Percentiles rank a stretch among this genome's conserved stretches.
phyloP scores from a whole-genome alignment of 2,113 vertebrate genomes.

The Garra rufa region DNA sequence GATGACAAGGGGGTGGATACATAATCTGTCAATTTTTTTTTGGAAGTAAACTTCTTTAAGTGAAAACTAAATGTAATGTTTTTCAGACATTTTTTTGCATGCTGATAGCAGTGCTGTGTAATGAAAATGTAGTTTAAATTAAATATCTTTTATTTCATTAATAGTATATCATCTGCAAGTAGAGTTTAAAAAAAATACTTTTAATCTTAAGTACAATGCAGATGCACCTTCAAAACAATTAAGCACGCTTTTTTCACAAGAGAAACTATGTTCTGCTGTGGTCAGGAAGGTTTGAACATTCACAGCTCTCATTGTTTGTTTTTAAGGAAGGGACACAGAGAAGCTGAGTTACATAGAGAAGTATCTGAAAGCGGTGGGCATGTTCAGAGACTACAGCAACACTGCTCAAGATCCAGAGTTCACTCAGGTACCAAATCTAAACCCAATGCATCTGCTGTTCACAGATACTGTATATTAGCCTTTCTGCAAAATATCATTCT shows the following conservation, averaged over 20 bases:
- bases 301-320: background rate
- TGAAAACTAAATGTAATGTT: no score
- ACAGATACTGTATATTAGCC: background rate
- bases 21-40: no score
- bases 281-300: background rate
- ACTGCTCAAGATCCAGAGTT: conserved; percentile 89
- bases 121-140: background rate
- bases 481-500: no score
- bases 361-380: conserved; percentile 88
- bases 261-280: background rate
- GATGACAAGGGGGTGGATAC: no score
- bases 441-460: background rate
- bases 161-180: background rate
- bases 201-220: background rate
- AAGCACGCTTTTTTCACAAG: background rate
- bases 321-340: conserved; percentile 85
- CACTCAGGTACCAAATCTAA: conserved; percentile 80
- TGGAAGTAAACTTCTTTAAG: no score
- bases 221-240: background rate
- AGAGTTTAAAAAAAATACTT: background rate
- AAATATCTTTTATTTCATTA: background rate
- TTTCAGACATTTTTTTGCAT: background rate
- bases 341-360: conserved; percentile 78
- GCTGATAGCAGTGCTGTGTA: background rate
- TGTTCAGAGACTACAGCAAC: conserved; percentile 91